Evolutionary conservation across 2,888 invertebrate genomes (phyloP), one percentile per base, ranked within the genome.

Genomic region (Phaonia tiefii): DNA sequence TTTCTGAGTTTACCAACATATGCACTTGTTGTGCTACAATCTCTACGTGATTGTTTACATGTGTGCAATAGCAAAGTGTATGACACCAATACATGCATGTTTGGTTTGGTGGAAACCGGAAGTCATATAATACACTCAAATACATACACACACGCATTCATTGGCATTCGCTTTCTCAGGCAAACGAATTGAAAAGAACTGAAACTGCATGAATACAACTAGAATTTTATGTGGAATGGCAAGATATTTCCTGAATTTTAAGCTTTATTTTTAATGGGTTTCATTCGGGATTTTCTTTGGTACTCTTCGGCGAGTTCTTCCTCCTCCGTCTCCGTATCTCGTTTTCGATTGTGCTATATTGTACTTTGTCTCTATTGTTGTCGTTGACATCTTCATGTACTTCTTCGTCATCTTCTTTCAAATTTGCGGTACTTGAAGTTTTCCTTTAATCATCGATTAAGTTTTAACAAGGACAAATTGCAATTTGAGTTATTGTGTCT

Each of bases 381-480:
- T 44, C 4, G 44, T 44, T 11, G 44, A 8, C 44, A 13, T 44
- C 44, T 5, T 56, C 25, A n/a, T 56, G 13, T 56, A 25, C 25
- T 56, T 31, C 31, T 31, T 31, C 25, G 22, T 54, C 42, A 63
- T 42, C 20, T 37, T 22, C 22, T 11, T 63, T 13, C 42, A 20
- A 1, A 5, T 13, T 42, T 63, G 42, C 63, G 39, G 63, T 39
- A 63, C 63, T 63, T 63, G 63, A 42, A 39, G n/a, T n/a, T 63
- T 42, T 42, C 63, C 74, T 75, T 75, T 49, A 69, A 78, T 56
- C 69, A 72, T 75, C 72, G 72, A 78, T 72, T 81, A 78, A 78
- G 75, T 72, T 72, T 75, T 58, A 81, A 81, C 81, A 75, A 78
- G 75, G 81, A 78, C 81, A 78, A 81, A 78, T 81, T 75, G 67